Evolutionary conservation across 1,140 invertebrate genomes (phyloP).

Genomic region (Meloidogyne hapla): DNA sequence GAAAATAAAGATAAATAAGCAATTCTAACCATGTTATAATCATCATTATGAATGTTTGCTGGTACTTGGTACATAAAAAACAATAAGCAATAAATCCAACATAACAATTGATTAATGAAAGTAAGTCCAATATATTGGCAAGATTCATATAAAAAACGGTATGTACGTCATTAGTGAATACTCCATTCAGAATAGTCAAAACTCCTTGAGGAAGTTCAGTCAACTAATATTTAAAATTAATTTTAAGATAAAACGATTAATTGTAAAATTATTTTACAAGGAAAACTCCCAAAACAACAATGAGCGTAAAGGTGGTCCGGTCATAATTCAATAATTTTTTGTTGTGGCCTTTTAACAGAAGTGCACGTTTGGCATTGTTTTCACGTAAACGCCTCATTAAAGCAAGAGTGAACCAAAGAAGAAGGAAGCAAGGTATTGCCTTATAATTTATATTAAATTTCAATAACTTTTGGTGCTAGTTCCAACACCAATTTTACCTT

Average conservation of each 20-base stretch:
- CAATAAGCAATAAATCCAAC: slow-evolving; percentile 55
- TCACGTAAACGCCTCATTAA: slow-evolving; percentile 49
- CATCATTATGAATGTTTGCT: slow-evolving; percentile 54
- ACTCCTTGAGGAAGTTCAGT: slow-evolving; percentile 58
- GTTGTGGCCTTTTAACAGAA: slow-evolving; percentile 45
- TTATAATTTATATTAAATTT: slow-evolving; percentile 15
- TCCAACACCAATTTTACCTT: slow-evolving; percentile 49
- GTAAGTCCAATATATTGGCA: slow-evolving; percentile 50
- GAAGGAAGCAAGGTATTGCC: slow-evolving; percentile 56
- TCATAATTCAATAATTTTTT: slow-evolving; percentile 52
- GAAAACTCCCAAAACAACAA: slow-evolving; percentile 52
- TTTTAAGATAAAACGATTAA: not conserved
- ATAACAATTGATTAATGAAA: slow-evolving; percentile 58
- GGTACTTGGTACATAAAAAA: slow-evolving; percentile 54
- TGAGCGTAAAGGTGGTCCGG: slow-evolving; percentile 54
- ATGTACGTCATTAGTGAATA: slow-evolving; percentile 59
- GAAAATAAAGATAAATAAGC: too few species aligned
- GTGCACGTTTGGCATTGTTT: slow-evolving; percentile 54
- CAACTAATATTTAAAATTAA: slow-evolving; percentile 34
- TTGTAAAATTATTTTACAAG: slow-evolving; percentile 31
- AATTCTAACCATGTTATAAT: slow-evolving; percentile 40
- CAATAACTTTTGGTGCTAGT: too few species aligned
- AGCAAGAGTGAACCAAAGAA: slow-evolving; percentile 52
- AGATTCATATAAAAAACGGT: slow-evolving; percentile 52
- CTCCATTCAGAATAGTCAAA: slow-evolving; percentile 51